A percentile compares a stretch with the other conserved stretches of the same genome.
Conservation (phyloP, 2,888 invertebrate genomes). For the Heliconius ismenius region DNA sequence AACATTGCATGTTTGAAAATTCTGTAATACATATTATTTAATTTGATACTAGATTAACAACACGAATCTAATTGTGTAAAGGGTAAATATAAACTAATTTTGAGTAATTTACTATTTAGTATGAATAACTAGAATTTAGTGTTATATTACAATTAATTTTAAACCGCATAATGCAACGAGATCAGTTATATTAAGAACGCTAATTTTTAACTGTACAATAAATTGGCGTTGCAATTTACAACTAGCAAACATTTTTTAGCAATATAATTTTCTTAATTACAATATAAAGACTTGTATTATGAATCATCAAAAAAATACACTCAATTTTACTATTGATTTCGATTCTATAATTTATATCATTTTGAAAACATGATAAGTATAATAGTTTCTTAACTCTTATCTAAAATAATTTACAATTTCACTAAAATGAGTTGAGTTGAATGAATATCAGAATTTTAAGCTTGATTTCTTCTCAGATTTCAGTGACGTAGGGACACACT, state of each 20-base stretch:
- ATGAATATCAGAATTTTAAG: background rate
- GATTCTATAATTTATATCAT: background rate
- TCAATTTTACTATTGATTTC: background rate
- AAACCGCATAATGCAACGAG: conserved; percentile 30
- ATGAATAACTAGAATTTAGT: conserved; percentile 17
- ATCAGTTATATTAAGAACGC: conserved; percentile 37
- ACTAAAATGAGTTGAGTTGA: background rate
- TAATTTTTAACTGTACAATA: conserved; percentile 35
- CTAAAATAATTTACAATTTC: background rate
- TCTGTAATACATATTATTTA: background rate
- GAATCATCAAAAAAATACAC: conserved; percentile 1
- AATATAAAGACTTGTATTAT: conserved; percentile 3
- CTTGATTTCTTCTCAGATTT: background rate
- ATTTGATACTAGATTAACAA: background rate
- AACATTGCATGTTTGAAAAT: background rate
- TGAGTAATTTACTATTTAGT: conserved; percentile 1
- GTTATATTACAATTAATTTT: conserved; percentile 24
- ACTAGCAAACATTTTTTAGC: conserved; percentile 13
- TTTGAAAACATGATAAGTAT: background rate
- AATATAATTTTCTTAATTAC: conserved; percentile 20
- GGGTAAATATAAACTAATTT: background rate
- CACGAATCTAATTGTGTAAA: background rate
- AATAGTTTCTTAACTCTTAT: background rate
- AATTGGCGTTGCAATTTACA: conserved; percentile 26
- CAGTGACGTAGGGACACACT: background rate